Conservation (phyloP, 2,888 invertebrate genomes). For the Biston betularia region DNA sequence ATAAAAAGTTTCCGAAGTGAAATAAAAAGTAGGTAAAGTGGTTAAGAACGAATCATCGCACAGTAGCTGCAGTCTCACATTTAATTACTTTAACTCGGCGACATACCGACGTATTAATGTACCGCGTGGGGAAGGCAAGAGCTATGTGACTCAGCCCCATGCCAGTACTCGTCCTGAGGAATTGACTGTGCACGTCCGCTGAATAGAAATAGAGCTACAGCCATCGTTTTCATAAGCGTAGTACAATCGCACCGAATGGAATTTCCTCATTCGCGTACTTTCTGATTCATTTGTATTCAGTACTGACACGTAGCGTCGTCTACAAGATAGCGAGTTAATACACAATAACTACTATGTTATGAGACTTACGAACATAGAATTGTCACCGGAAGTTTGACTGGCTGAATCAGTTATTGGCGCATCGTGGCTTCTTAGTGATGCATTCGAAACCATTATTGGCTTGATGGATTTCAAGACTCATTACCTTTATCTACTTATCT, state of each 20-base stretch:
- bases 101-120: conserved; percentile 47
- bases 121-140: conserved; percentile 43
- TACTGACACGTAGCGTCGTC: conserved; percentile 52
- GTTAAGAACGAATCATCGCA: conserved; percentile 36
- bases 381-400: conserved; percentile 64
- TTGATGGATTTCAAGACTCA: conserved; percentile 3
- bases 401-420: conserved; percentile 54
- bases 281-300: conserved; percentile 82
- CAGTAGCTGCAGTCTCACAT: conserved; percentile 36
- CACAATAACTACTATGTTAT: conserved; percentile 62
- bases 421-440: conserved; percentile 44
- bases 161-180: conserved; percentile 33
- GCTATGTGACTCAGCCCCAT: conserved; percentile 44
- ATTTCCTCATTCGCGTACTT: conserved; percentile 78
- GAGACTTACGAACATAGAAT: conserved; percentile 44
- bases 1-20: conserved; percentile 3
- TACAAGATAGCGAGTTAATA: conserved; percentile 58
- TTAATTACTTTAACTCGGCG: conserved; percentile 45
- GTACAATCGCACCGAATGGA: conserved; percentile 67
- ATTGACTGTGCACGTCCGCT: conserved; percentile 43
- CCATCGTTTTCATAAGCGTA: conserved; percentile 48
- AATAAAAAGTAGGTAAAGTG: conserved; percentile 34
- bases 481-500: conserved; percentile 18
- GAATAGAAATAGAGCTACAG: conserved; percentile 52
- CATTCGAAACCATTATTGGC: conserved; percentile 39